Conservation (phyloP, 2,888 invertebrate genomes). For the Sminthurides aquaticus region DNA sequence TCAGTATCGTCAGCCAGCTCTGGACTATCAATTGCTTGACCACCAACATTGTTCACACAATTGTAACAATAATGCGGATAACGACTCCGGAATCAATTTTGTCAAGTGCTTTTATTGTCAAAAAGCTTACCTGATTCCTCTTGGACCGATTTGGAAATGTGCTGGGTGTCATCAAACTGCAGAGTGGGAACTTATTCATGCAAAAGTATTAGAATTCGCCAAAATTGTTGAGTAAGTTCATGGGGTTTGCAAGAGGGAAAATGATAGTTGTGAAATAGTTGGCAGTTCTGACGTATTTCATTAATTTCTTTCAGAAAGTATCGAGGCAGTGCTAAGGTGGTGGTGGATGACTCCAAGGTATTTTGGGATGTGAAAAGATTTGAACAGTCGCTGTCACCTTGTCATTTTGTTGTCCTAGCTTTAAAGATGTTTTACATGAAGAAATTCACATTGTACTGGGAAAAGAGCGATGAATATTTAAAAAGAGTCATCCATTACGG, state of each 20-base stretch:
- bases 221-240: slow-evolving; percentile 2
- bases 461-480: neutral
- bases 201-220: neutral
- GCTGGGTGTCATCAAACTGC: neutral
- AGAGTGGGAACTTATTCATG: neutral
- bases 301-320: slow-evolving; percentile 1
- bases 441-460: neutral
- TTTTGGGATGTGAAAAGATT: neutral
- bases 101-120: slow-evolving; percentile 11
- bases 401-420: slow-evolving; percentile 12
- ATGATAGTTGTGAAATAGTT: too few species aligned
- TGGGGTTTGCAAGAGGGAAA: too few species aligned
- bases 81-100: slow-evolving; percentile 10
- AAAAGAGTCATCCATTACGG: neutral
- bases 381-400: neutral
- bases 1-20: slow-evolving; percentile 7
- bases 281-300: neutral
- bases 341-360: neutral
- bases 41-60: slow-evolving; percentile 6
- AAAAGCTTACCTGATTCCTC: slow-evolving; percentile 6
- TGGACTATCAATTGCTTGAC: slow-evolving; percentile 6
- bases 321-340: neutral
- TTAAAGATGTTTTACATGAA: slow-evolving; percentile 11
- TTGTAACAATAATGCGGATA: slow-evolving; percentile 6
- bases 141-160: neutral